Conservation (phyloP, 2,888 invertebrate species). For the Ophioninae sp. region DNA sequence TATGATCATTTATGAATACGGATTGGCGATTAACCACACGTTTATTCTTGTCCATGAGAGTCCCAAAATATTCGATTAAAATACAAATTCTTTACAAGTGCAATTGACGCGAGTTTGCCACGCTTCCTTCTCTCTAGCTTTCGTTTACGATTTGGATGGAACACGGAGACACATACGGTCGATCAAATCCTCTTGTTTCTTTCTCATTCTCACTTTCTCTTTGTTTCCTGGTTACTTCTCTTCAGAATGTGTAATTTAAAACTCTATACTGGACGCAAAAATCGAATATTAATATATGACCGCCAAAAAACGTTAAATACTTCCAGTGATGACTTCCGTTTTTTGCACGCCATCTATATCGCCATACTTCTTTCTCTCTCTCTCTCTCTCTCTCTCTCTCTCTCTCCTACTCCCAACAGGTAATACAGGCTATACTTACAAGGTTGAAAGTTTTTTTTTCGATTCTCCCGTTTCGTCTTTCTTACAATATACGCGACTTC, state of each 20-base stretch:
- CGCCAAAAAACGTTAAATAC: slow-evolving; percentile 47
- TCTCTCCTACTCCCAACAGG: slow-evolving; percentile 44
- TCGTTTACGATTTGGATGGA: slow-evolving; percentile 65
- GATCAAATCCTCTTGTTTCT: slow-evolving; percentile 57
- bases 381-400: slow-evolving; percentile 32
- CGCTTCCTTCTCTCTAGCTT: slow-evolving; percentile 28
- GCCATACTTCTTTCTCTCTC: slow-evolving; percentile 1
- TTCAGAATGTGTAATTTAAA: slow-evolving; percentile 46
- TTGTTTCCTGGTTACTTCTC: slow-evolving; percentile 5
- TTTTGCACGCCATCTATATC: slow-evolving; percentile 40
- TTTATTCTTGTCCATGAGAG: slow-evolving; percentile 15
- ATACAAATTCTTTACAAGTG: slow-evolving; percentile 64
- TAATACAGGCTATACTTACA: slow-evolving; percentile 40
- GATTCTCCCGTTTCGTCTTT: slow-evolving; percentile 36
- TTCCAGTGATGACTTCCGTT: slow-evolving; percentile 40
- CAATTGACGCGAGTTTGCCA: slow-evolving; percentile 60
- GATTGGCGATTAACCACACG: slow-evolving; percentile 39
- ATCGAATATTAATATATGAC: slow-evolving; percentile 52
- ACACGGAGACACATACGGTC: slow-evolving; percentile 57
- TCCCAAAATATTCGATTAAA: slow-evolving; percentile 58
- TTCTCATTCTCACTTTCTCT: slow-evolving; percentile 24
- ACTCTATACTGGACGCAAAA: slow-evolving; percentile 62
- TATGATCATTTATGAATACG: slow-evolving; percentile 40
- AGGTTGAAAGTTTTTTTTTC: slow-evolving; percentile 26
- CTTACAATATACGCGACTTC: slow-evolving; percentile 56